These are phyloP conservation scores for Calliopum simillimum DNA, from an alignment of 2,888 invertebrate genomes.

Conservation along the genomic window DNA sequence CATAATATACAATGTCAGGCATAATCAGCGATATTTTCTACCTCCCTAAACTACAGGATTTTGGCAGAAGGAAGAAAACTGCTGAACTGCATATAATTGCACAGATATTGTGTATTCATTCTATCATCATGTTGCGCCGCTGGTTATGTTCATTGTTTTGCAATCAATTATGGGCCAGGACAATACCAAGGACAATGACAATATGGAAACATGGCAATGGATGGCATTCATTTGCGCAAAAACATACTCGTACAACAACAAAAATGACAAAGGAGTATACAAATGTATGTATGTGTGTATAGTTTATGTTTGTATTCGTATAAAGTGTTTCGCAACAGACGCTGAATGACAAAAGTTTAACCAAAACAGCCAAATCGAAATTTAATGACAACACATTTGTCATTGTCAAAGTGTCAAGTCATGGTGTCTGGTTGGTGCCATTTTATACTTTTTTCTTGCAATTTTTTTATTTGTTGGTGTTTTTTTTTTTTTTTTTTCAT, in stretches of 20 bases:
- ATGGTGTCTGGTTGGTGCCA: slow-evolving; percentile 49
- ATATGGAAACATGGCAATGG: slow-evolving; percentile 18
- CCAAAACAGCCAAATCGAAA: slow-evolving; percentile 42
- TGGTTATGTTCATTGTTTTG: slow-evolving; percentile 39
- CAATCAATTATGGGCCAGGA: slow-evolving; percentile 39
- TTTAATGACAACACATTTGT: slow-evolving; percentile 55
- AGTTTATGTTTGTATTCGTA: too few species aligned
- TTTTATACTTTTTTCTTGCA: slow-evolving; percentile 15
- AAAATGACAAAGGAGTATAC: background rate
- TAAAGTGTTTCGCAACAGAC: background rate
- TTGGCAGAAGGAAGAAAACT: background rate
- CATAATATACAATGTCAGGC: too few species aligned
- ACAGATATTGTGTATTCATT: too few species aligned
- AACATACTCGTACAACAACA: background rate
- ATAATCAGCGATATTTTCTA: background rate
- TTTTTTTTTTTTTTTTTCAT: background rate
- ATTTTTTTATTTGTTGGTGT: background rate
- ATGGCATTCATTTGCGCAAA: slow-evolving; percentile 21
- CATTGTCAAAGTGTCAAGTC: slow-evolving; percentile 63
- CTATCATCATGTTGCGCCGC: background rate
- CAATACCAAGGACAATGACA: slow-evolving; percentile 26
- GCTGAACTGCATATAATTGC: slow-evolving; percentile 5
- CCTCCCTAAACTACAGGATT: background rate
- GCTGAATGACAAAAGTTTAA: slow-evolving; percentile 25
- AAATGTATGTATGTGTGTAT: too few species aligned